Conservation (phyloP, 2,797 vertebrate genomes). For the Leuciscus waleckii region DNA sequence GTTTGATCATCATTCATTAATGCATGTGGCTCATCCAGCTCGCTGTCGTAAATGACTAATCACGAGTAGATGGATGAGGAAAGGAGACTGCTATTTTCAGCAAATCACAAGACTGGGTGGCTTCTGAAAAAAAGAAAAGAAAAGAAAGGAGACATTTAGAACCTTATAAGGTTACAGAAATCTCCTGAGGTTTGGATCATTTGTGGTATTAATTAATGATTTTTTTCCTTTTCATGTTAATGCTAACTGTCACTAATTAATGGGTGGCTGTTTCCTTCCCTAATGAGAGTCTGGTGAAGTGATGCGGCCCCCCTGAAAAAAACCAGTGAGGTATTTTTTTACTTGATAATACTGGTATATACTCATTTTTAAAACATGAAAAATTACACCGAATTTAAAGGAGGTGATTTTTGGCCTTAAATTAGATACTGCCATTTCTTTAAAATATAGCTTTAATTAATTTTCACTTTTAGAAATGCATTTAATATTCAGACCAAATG, state of each 20-base stretch:
- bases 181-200: conserved; percentile 53
- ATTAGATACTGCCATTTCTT: conserved; percentile 37
- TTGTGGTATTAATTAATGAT: conserved; percentile 61
- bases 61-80: conserved; percentile 32
- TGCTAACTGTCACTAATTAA: conserved; percentile 64
- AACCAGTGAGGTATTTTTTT: conserved; percentile 43
- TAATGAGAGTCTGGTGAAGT: conserved; percentile 57
- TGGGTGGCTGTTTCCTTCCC: conserved; percentile 52
- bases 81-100: conserved; percentile 41
- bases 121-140: conserved; percentile 40
- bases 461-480: conserved; percentile 32
- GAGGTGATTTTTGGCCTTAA: conserved; percentile 37
- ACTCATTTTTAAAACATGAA: not conserved
- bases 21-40: conserved; percentile 35
- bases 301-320: conserved; percentile 50
- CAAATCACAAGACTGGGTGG: conserved; percentile 24
- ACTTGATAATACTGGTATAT: conserved; percentile 17
- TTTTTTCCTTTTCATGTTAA: conserved; percentile 53
- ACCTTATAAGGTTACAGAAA: conserved; percentile 52
- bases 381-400: conserved; percentile 21
- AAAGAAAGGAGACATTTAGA: conserved; percentile 48
- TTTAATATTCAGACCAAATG: conserved; percentile 46
- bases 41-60: conserved; percentile 50
- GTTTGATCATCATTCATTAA: conserved; percentile 54
- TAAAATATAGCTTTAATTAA: conserved; percentile 59